Conservation (phyloP, 2,797 vertebrate genomes). For the Harpagifer antarcticus region DNA sequence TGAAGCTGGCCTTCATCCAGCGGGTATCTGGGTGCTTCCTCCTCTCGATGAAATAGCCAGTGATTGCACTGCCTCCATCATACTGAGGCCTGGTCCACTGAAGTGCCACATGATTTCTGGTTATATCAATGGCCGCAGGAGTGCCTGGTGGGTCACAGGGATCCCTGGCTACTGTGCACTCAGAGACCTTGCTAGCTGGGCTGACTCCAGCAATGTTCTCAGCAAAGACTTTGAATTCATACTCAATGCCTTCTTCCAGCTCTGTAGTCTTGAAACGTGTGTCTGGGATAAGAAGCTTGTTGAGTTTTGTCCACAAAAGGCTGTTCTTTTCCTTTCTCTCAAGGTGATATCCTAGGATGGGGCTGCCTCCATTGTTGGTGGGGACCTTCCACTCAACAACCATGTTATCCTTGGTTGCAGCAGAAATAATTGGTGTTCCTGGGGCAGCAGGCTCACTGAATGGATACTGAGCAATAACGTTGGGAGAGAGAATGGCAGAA, state of each 20-base stretch:
- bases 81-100: slow-evolving; percentile 96
- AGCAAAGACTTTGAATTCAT: slow-evolving; percentile 97
- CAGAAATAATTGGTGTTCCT: slow-evolving; percentile 90
- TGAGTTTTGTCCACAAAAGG: slow-evolving; percentile 95
- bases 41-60: slow-evolving; percentile 95
- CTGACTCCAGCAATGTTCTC: slow-evolving; percentile 97
- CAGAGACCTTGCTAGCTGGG: slow-evolving; percentile 93
- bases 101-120: slow-evolving; percentile 93
- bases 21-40: slow-evolving; percentile 95
- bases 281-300: slow-evolving; percentile 93
- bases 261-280: slow-evolving; percentile 93
- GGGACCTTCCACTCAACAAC: slow-evolving; percentile 95
- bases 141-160: slow-evolving; percentile 95
- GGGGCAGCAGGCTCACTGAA: slow-evolving; percentile 95
- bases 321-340: slow-evolving; percentile 99
- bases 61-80: slow-evolving; percentile 96
- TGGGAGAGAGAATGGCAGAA: slow-evolving; percentile 87
- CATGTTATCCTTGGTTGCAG: slow-evolving; percentile 94
- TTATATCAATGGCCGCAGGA: slow-evolving; percentile 94
- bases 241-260: slow-evolving; percentile 98
- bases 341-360: slow-evolving; percentile 94
- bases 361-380: slow-evolving; percentile 94
- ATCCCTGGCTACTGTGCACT: slow-evolving; percentile 93
- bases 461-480: slow-evolving; percentile 93
- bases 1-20: slow-evolving; percentile 99